Conservation (phyloP, 2,797 vertebrate genomes). For the Darevskia mixta region DNA sequence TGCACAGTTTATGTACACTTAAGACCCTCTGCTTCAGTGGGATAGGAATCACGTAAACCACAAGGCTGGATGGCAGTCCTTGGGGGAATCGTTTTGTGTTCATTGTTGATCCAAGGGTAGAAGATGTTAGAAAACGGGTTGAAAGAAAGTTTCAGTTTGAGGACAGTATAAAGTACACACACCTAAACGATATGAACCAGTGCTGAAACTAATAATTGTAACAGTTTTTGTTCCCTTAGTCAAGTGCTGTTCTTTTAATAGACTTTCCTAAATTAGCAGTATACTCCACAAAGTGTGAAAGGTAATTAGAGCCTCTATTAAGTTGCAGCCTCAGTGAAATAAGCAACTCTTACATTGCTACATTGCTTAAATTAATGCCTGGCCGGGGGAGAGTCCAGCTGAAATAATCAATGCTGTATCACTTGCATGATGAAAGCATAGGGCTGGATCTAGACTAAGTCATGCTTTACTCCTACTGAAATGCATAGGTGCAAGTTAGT, state of each 20-base stretch:
- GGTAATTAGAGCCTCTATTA: conserved; percentile 15
- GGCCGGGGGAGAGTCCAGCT: not conserved
- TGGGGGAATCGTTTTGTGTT: not conserved
- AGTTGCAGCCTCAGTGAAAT: conserved; percentile 25
- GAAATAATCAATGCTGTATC: conserved; percentile 13
- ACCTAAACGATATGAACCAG: not conserved
- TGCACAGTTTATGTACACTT: not conserved
- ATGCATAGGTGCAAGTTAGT: not conserved
- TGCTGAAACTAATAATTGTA: conserved; percentile 15
- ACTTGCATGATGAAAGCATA: not conserved
- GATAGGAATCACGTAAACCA: not conserved
- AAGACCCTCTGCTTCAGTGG: not conserved
- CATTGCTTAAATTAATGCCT: not conserved
- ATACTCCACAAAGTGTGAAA: conserved; percentile 2
- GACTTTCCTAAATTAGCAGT: conserved; percentile 24
- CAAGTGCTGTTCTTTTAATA: conserved; percentile 32
- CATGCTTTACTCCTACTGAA: not conserved
- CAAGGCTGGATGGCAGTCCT: not conserved
- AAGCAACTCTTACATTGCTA: not conserved
- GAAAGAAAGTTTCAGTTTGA: conserved; percentile 43
- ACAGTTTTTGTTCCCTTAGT: conserved; percentile 43
- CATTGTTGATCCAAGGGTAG: conserved; percentile 7
- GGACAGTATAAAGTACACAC: conserved; percentile 34
- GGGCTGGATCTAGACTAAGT: not conserved
- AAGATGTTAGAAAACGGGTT: not conserved